These are phyloP conservation scores for Lichenostomus cassidix DNA, from an alignment of 2,113 vertebrate genomes.

Conservation along the genomic window DNA sequence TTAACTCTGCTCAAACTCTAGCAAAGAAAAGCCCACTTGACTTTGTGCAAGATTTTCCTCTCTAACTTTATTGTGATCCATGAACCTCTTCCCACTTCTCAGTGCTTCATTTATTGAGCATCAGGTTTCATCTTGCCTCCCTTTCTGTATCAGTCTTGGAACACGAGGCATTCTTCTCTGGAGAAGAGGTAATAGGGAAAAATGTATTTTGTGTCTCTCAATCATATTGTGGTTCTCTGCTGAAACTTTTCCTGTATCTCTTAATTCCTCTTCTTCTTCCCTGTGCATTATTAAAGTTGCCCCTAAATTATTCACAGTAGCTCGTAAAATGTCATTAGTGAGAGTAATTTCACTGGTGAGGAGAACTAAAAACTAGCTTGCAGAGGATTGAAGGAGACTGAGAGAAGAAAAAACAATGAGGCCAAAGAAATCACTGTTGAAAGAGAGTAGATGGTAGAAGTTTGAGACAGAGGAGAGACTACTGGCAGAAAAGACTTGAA, in stretches of 20 bases:
- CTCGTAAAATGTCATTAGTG: slow-evolving; percentile 30
- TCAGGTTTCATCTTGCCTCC: not conserved
- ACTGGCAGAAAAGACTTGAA: not conserved
- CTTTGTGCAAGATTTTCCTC: not conserved
- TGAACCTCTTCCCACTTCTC: not conserved
- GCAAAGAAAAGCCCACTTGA: not conserved
- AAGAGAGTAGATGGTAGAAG: not conserved
- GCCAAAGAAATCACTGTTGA: not conserved
- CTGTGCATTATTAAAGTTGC: slow-evolving; percentile 26
- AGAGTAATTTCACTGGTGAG: not conserved
- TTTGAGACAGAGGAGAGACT: not conserved
- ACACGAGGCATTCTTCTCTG: not conserved
- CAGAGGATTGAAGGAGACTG: not conserved
- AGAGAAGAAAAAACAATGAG: not conserved
- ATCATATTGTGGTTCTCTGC: not conserved
- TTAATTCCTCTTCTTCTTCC: slow-evolving; percentile 24
- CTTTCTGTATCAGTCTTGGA: not conserved
- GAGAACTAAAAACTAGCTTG: not conserved
- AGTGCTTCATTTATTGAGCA: not conserved
- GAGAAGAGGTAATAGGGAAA: not conserved
- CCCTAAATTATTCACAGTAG: slow-evolving; percentile 58
- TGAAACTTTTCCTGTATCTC: slow-evolving; percentile 39
- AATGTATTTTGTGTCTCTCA: not conserved
- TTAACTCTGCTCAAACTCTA: not conserved
- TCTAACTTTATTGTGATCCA: not conserved